Evolutionary conservation across 2,797 vertebrate genomes (phyloP), one percentile per base, ranked within the genome.

Genomic region (Cyprinella venusta): DNA sequence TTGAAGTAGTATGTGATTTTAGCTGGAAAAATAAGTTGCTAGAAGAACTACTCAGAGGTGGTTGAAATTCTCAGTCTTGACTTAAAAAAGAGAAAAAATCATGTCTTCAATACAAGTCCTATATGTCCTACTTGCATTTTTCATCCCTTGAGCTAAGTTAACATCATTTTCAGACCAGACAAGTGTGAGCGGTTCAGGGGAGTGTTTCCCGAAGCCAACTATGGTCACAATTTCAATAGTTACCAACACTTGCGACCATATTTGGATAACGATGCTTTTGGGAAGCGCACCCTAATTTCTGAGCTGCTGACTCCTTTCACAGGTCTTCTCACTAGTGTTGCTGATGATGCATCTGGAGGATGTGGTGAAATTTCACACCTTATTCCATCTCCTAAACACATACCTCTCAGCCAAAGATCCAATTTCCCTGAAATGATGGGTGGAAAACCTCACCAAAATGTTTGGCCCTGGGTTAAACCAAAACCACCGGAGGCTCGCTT

Each of bases 401-500:
- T 69, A 85, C 81, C 77, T 90, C 82, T 88, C 88, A 87, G 80
- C 52, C 7, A 74, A 86, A 89, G 86, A 90, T 80, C 86, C 90
- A 87, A 90, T 90, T 91, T 87, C 67, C 74, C 81, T 85, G 80
- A 91, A 92, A 89, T 87, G 83, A 88, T 83, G 82, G 85, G 85
- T 88, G 85, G 54, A 71, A 88, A 88, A 86, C 88, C 89, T 84
- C 76, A 86, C 84, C 69, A 68, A 79, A 90, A 88, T 86, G 80
- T 90, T 90, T 86, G 87, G 81, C 83, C 56, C 12, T 83, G 85
- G 89, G 88, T 92, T 89, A 91, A 87, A 89, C 90, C 86, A 48
- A 89, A 90, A 91, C 92, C 90, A 91, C 89, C 89, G 85, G 85
- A 86, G 83, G 86, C 90, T 92, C 54, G 9, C 42, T 70, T 71